Evolutionary conservation across 2,797 vertebrate species (phyloP).

Genomic region (Arctocebus calabarensis): DNA sequence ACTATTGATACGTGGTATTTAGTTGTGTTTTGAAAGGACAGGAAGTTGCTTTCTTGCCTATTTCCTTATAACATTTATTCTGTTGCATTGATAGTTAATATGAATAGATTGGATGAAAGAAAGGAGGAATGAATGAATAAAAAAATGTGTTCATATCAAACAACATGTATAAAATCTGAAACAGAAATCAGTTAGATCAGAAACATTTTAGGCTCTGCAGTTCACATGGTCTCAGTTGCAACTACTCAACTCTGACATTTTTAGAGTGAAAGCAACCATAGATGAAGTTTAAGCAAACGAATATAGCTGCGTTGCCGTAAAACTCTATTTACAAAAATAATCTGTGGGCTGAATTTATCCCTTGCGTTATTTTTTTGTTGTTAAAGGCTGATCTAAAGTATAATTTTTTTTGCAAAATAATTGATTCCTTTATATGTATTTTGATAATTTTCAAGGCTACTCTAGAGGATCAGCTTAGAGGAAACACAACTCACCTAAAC

Average conservation of each 20-base stretch:
- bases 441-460: slow-evolving; percentile 13
- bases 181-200: neutral
- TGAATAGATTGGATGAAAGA: neutral
- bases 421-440: slow-evolving; percentile 4
- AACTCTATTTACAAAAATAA: slow-evolving; percentile 49
- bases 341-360: neutral
- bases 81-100: slow-evolving; percentile 12
- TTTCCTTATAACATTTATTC: slow-evolving; percentile 12
- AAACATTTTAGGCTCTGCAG: neutral
- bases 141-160: neutral
- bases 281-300: slow-evolving; percentile 8
- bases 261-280: slow-evolving; percentile 6
- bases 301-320: neutral
- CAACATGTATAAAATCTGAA: slow-evolving; percentile 1
- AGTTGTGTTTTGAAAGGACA: neutral
- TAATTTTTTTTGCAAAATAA: slow-evolving; percentile 54
- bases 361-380: neutral
- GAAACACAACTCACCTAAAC: neutral
- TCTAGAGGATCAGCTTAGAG: neutral
- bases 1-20: neutral
- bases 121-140: neutral
- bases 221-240: neutral
- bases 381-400: slow-evolving; percentile 4
- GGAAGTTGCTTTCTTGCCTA: slow-evolving; percentile 22
- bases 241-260: neutral